Base-by-base conservation (phyloP, 2,113 vertebrate species). In the Ptychochromis oligacanthus region DNA sequence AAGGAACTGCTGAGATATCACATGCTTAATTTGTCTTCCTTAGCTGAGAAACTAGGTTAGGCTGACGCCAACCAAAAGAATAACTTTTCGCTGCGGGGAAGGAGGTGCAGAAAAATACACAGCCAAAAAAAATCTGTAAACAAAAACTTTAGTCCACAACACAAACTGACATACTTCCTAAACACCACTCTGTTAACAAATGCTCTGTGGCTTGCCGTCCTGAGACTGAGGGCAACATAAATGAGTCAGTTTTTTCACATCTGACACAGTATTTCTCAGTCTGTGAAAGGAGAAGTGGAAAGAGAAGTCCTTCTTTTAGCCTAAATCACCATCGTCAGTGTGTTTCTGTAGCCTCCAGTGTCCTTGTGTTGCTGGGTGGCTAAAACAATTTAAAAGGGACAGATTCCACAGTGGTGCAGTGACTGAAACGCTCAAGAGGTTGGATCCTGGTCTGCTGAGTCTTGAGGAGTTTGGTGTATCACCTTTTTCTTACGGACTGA, bases 401-500 rank as follows among this genome's bases (percentile, higher is more conserved):
- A 7, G 26, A 57, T 49, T 57, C 46, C 75, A 18, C 38, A 12
- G 31, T 15, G 61, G 10, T 36, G 79, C 38, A 40, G 61, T 86
- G 38, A 11, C 4, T 3, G 31, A 13, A 24, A 58, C 1, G 5
- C 84, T 82, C 77, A 57, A 4, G 13, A 7, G 13, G 46, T 24
- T 24, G 55, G 60, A 54, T 20, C 24, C 15, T 22, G 10, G 14
- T 6, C 14, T 7, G 18, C 54, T 86, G 89, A 95, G 52, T 95
- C 93, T 56, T 94, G 88, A 9, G 86, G 61, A 11, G 84, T 85
- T 43, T 94, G 93, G 89, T 91, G 96, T 90, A 97, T 96, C n/a
- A 98, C 96, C 91, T 98, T 99, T 94, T 96, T 97, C 94, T 98
- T 99, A 60, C 97, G 95, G 17, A 97, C 93, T 4, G 97, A 96